Percentiles rank a stretch among this genome's conserved stretches.
These are phyloP conservation scores for Glareola pratincola DNA, from an alignment of 2,113 vertebrate species.

Conservation along the genomic window DNA sequence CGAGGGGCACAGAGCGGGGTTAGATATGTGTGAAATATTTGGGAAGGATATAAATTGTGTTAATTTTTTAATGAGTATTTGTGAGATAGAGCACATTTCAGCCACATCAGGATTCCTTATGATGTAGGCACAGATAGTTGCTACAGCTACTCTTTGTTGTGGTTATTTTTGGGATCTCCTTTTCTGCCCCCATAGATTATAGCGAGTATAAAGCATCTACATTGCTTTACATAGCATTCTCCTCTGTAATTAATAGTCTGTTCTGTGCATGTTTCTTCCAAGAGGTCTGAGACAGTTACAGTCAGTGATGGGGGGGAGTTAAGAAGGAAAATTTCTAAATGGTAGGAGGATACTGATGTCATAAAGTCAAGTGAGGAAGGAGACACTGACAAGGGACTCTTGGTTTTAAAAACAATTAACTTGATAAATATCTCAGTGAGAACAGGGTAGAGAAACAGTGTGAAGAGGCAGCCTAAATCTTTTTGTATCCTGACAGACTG, in stretches of 20 bases:
- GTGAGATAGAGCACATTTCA: not conserved
- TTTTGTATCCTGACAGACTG: not conserved
- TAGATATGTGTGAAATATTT: not conserved
- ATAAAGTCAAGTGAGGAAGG: not conserved
- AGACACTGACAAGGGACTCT: not conserved
- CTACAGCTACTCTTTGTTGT: not conserved
- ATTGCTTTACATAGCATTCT: not conserved
- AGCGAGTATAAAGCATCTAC: not conserved
- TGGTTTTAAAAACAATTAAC: constrained; percentile 4
- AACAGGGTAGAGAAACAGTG: not conserved
- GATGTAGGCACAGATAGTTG: not conserved
- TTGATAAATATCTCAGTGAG: not conserved
- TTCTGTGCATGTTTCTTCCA: not conserved
- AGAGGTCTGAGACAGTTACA: not conserved
- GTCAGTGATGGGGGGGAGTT: not conserved
- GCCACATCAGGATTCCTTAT: not conserved
- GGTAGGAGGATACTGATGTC: not conserved
- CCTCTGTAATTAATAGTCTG: not conserved
- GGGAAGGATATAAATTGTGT: not conserved
- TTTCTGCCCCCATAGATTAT: not conserved
- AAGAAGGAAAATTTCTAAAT: constrained; percentile 1
- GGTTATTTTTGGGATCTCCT: not conserved
- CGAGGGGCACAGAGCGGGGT: not conserved
- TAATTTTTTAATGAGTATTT: not conserved
- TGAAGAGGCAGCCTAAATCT: not conserved